phyloP scores from a whole-genome alignment of 2,113 vertebrate species.

The Antidorcas marsupialis region DNA sequence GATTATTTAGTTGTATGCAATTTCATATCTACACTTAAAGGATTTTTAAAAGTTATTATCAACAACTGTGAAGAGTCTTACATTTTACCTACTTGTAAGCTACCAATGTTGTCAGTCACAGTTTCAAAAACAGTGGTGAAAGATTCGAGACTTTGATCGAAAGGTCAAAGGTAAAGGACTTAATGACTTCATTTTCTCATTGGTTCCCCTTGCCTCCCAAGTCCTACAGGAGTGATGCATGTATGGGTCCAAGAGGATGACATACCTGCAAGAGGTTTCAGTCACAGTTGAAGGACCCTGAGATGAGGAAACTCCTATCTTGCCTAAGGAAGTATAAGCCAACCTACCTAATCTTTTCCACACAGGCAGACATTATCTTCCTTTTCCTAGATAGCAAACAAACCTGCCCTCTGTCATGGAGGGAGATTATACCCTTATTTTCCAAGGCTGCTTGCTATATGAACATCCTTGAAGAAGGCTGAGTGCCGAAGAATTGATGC shows the following conservation, averaged over 20 bases:
- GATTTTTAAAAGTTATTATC: not conserved
- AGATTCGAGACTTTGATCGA: not conserved
- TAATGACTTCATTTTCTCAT: not conserved
- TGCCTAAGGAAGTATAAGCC: not conserved
- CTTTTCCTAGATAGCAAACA: not conserved
- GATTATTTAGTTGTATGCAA: not conserved
- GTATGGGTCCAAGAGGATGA: not conserved
- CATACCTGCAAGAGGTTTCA: not conserved
- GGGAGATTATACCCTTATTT: not conserved
- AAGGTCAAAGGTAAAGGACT: not conserved
- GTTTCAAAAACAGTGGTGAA: not conserved
- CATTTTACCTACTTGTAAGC: not conserved
- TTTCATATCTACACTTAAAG: not conserved
- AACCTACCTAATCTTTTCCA: not conserved
- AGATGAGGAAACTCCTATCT: not conserved
- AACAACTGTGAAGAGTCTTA: not conserved
- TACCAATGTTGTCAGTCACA: not conserved
- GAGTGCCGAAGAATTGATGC: no score
- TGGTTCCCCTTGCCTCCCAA: not conserved
- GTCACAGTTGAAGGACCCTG: not conserved
- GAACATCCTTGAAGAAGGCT: not conserved
- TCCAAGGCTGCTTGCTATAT: not conserved
- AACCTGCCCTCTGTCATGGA: not conserved
- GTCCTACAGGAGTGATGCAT: rapidly evolving
- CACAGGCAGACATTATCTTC: not conserved